A percentile compares a stretch with the other conserved stretches of the same genome.
These are phyloP conservation scores for Presbytis comata DNA, from an alignment of 2,797 vertebrate genomes.

Conservation along the genomic window DNA sequence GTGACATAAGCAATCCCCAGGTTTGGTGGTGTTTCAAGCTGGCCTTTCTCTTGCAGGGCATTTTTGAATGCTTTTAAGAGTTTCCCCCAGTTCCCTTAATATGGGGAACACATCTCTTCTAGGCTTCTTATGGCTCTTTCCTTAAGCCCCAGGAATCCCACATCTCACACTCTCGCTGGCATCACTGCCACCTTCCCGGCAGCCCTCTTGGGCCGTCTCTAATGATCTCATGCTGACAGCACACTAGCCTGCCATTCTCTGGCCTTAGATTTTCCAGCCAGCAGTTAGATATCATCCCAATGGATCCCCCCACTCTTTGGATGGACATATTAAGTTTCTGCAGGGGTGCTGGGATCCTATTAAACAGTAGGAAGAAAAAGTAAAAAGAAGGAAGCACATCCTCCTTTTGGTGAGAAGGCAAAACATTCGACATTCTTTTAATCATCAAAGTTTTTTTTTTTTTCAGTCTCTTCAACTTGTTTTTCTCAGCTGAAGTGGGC, in stretches of 20 bases:
- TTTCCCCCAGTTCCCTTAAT: background rate
- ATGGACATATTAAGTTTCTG: background rate
- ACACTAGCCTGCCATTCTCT: background rate
- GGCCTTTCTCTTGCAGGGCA: background rate
- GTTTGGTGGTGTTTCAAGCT: background rate
- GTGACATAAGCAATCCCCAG: background rate
- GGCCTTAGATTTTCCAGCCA: background rate
- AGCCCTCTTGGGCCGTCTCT: background rate
- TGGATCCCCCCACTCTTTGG: background rate
- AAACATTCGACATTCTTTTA: background rate
- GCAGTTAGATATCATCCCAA: background rate
- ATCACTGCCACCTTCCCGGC: background rate
- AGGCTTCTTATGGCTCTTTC: background rate
- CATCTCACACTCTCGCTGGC: background rate
- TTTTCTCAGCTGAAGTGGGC: background rate
- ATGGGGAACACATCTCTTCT: background rate
- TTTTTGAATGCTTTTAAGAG: background rate
- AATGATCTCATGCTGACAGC: background rate
- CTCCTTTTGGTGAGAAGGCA: background rate
- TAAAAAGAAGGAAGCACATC: background rate
- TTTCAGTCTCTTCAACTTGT: background rate
- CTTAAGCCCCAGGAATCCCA: background rate
- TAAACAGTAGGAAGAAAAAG: background rate
- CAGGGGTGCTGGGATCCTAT: background rate
- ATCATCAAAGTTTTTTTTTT: background rate